These are phyloP conservation scores for Apostichopus japonicus DNA, from an alignment of 35 echinoderm and acorn worm species.

Conservation along the genomic window DNA sequence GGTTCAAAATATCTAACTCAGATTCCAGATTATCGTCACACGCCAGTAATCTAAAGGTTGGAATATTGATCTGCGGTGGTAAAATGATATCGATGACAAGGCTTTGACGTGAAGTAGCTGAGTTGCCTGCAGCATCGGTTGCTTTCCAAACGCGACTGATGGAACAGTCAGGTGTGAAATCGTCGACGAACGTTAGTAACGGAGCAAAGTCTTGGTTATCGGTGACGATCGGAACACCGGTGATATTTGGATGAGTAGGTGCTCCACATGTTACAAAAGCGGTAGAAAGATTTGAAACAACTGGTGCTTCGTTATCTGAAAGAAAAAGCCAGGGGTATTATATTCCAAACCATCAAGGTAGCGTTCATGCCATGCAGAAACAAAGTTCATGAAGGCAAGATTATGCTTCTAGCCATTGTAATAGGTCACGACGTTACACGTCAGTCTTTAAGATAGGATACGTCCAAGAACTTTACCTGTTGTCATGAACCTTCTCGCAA, in stretches of 20 bases:
- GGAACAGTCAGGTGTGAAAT: not conserved
- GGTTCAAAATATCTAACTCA: conserved; percentile 18
- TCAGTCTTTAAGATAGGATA: not conserved
- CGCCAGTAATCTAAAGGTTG: conserved; percentile 15
- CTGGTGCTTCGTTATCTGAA: conserved; percentile 35
- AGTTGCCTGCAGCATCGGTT: conserved; percentile 37
- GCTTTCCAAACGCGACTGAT: conserved; percentile 44
- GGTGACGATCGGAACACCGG: conserved; percentile 31
- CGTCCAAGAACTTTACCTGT: too few relatives aligned
- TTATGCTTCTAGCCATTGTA: too few relatives aligned
- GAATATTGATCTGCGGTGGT: conserved; percentile 32
- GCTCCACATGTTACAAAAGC: conserved; percentile 17
- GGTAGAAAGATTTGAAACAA: conserved; percentile 10
- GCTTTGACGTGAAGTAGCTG: conserved; percentile 20
- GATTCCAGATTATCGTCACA: conserved; percentile 35
- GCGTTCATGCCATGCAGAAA: too few relatives aligned
- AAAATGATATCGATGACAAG: conserved; percentile 6
- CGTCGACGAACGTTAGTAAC: not conserved
- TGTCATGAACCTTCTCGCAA: too few relatives aligned
- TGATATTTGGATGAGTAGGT: conserved; percentile 12
- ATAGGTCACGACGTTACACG: not conserved
- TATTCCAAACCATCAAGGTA: too few relatives aligned
- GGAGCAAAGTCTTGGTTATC: conserved; percentile 47
- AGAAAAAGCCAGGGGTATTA: not conserved
- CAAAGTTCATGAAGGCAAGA: too few relatives aligned